Evolutionary conservation across 1,140 invertebrate species (phyloP).

Genomic region (Colletes latitarsis): DNA sequence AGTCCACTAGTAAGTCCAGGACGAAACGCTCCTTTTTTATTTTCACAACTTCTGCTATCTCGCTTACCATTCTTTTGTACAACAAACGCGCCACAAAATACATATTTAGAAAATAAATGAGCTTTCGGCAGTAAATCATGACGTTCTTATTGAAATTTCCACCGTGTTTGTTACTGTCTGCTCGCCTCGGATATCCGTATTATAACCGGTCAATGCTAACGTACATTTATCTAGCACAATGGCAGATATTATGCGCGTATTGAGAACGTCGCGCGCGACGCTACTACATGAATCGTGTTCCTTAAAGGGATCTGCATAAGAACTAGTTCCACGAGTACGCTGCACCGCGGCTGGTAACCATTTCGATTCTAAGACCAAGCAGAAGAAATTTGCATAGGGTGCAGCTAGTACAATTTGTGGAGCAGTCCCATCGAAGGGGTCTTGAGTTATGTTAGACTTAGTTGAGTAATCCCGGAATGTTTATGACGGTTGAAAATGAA

Average conservation of each 20-base stretch:
- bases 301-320: not conserved
- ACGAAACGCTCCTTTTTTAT: too few relatives aligned
- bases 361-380: not conserved
- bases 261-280: slow-evolving; percentile 7
- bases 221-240: slow-evolving; percentile 37
- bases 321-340: not conserved
- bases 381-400: not conserved
- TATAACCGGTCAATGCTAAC: slow-evolving; percentile 42
- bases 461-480: not conserved
- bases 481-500: not conserved
- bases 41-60: too few relatives aligned
- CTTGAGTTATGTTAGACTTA: not conserved
- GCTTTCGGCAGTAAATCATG: too few relatives aligned
- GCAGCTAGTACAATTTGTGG: not conserved
- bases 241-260: slow-evolving; percentile 34
- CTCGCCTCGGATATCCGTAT: slow-evolving; percentile 39
- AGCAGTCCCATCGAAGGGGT: not conserved
- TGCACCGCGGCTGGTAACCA: not conserved
- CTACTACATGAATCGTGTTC: not conserved
- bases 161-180: slow-evolving; percentile 15
- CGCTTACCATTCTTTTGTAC: too few relatives aligned
- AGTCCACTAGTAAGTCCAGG: too few relatives aligned
- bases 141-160: too few relatives aligned
- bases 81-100: too few relatives aligned
- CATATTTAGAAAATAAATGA: too few relatives aligned